Evolutionary conservation across 1,140 invertebrate species (phyloP), one percentile per base, ranked within the genome.

Genomic region (Ephestia elutella): DNA sequence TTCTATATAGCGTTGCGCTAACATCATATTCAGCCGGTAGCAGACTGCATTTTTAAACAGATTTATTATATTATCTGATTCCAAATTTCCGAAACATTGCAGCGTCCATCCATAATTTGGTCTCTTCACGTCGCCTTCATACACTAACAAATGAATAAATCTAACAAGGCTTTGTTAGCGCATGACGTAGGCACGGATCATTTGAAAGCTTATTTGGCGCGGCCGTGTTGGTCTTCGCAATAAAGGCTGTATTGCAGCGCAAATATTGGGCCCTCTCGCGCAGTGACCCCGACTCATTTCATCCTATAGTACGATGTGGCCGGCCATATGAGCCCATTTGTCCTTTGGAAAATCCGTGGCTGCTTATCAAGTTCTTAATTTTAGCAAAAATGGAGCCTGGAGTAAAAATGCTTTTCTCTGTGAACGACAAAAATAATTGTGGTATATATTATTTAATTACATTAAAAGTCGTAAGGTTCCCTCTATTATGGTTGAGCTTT

Each of bases 271-370:
- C 71, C 64, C 65, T 59, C 60, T 59, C 65, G 70, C 62, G 56
- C 71, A 69, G 64, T 65, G 78, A 81, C 75, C 78, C 75, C 80
- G 67, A 71, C 80, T 83, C 75, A 79, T 84, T 84, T 83, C 73
- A 76, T 77, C 76, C 73, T 65, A 69, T 86, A 81, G 80, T 71
- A 78, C 38, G 72, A 69, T 74, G 79, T 71, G 68, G 66, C 70
- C 66, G 68, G 60, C 68, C 72, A 70, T 71, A 71, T 77, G 68
- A 74, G 75, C 75, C 76, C 78, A 84, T 81, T 86, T 82, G 82
- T 82, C 73, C 75, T 72, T 63, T 63, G 70, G 15, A 25, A 25
- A 25, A 25, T 3, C 30, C 11, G 30, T 32, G 9, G 38, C 38
- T 44, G n/a, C 3, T 11, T 35, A 7, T 44, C 2, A 3, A 15